These are phyloP conservation scores for Halocynthia roretzi DNA, from an alignment of 23 tunicate species.

Conservation along the genomic window DNA sequence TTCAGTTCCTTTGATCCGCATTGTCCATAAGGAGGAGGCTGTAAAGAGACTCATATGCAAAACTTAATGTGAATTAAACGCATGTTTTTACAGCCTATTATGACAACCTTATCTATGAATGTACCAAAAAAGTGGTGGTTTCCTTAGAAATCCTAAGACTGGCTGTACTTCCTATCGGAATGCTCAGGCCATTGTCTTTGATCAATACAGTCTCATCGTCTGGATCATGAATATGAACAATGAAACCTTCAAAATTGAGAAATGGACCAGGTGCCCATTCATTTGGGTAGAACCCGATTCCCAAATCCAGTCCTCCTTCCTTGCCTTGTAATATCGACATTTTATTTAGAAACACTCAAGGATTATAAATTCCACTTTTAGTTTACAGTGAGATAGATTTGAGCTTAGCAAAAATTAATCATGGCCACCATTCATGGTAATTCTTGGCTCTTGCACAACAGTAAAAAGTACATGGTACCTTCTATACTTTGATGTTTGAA, in stretches of 20 bases:
- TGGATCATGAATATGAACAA: conserved; percentile 31
- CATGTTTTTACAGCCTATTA: too few relatives aligned
- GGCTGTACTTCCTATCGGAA: conserved; percentile 18
- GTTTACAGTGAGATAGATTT: background rate
- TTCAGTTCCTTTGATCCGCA: conserved; percentile 38
- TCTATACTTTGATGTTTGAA: conserved; percentile 26
- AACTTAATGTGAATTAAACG: background rate
- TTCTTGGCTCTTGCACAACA: too few relatives aligned
- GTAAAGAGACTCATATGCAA: background rate
- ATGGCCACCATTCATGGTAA: too few relatives aligned
- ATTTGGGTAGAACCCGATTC: background rate
- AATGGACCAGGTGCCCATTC: conserved; percentile 59
- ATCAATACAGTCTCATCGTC: conserved; percentile 3
- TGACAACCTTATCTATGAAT: background rate
- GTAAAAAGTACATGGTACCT: conserved; percentile 17
- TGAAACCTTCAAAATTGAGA: conserved; percentile 32
- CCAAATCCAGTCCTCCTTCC: conserved; percentile 30
- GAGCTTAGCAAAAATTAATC: too few relatives aligned
- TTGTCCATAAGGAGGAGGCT: conserved; percentile 59
- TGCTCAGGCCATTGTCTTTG: conserved; percentile 12
- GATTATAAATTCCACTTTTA: too few relatives aligned
- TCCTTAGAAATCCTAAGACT: background rate
- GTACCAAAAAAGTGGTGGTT: conserved; percentile 32
- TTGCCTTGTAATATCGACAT: background rate
- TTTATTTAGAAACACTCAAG: too few relatives aligned